Evolutionary conservation across 2,888 invertebrate genomes (phyloP), one percentile per base, ranked within the genome.

Genomic region (Apotomis turbidana): DNA sequence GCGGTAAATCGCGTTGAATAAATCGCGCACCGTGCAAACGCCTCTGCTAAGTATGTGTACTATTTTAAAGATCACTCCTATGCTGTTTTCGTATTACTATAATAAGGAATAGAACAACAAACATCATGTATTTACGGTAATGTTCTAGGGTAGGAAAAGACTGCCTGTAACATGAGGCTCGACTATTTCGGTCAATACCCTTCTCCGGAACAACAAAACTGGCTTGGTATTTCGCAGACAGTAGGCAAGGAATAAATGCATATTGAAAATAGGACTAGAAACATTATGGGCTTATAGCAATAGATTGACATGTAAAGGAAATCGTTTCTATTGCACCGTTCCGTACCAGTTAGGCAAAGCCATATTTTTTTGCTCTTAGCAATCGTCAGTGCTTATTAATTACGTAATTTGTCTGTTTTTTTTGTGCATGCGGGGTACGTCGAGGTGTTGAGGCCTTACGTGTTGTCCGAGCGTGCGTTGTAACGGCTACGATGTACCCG

Each of bases 1-100:
- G 78, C 78, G 72, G 81, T 85, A 86, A 27, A 88, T 89, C 86
- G 84, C 81, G 84, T 85, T 87, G 85, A 87, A 87, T 88, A 87
- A 87, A 90, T 90, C 85, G 86, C 79, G 81, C 74, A 69, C 71
- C 76, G 78, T 66, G 76, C 76, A 73, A 74, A 69, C 74, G 74
- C 74, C 74, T 77, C 73, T 80, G 84, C 86, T 87, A 88, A 87
- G 85, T 90, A 89, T 46, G 44, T 44, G 6, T 5, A n/a, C n/a
- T n/a, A 64, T 27, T n/a, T 55, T 54, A 27, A 27, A 27, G 27
- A 27, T 27, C 27, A 27, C 27, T 0, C 27, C 27, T 27, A 27
- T 27, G 1, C 27, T 27, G 27, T 27, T 27, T 27, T 27, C 27
- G 27, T 2, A 2, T 27, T 27, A 27, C 27, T 27, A 27, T 27